These are phyloP conservation scores for Agelas oroides DNA, from an alignment of 37 sponge, comb jelly and placozoan genomes.

Conservation along the genomic window DNA sequence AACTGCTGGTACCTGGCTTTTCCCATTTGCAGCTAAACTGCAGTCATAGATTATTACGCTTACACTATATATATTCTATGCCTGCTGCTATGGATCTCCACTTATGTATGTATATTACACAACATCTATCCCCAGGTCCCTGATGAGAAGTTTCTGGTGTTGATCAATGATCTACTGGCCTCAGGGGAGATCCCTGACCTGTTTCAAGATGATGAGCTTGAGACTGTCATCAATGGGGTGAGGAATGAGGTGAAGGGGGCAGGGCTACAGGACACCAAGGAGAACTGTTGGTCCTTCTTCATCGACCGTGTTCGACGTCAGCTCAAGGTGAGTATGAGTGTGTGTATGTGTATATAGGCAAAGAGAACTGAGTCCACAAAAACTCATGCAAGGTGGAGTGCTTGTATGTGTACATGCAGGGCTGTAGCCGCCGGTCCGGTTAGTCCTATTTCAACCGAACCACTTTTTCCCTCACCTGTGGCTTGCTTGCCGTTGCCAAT, in stretches of 20 bases:
- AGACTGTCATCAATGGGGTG: constrained; percentile 80
- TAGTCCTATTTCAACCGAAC: too few species aligned
- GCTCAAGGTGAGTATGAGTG: constrained; percentile 80
- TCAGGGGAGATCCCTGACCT: constrained; percentile 97
- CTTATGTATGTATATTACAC: background rate
- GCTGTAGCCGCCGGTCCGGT: too few species aligned
- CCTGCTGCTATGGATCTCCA: background rate
- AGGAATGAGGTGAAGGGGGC: constrained; percentile 94
- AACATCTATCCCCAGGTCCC: too few species aligned
- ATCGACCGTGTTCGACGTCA: constrained; percentile 94
- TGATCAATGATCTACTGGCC: constrained; percentile 93
- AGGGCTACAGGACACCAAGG: constrained; percentile 94
- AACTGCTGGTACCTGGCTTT: too few species aligned
- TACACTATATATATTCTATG: background rate
- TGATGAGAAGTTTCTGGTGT: constrained; percentile 95
- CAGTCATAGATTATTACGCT: too few species aligned
- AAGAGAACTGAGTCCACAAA: background rate
- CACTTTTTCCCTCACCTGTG: too few species aligned
- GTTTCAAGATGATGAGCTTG: constrained; percentile 95
- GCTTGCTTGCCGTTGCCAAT: too few species aligned
- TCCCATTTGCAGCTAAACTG: too few species aligned
- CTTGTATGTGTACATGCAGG: too few species aligned
- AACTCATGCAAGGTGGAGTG: too few species aligned
- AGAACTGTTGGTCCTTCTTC: constrained; percentile 98
- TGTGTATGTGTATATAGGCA: background rate